Base-by-base conservation (phyloP, 2,888 invertebrate species). In the Branchipolynoe longqiensis region DNA sequence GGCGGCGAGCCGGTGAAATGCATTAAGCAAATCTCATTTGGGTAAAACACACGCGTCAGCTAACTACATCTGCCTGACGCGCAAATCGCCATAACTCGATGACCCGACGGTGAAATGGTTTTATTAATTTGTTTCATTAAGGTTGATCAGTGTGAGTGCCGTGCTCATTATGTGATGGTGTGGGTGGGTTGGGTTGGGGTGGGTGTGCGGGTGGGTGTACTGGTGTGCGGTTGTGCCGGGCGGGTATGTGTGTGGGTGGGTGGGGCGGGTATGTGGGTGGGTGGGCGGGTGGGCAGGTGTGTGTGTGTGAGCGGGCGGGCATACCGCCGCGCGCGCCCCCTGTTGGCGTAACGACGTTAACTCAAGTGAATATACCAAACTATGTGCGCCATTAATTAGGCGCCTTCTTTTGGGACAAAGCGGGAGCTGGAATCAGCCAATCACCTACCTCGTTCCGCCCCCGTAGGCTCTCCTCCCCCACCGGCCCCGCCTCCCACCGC, bases 51-150 rank as follows among this genome's bases (percentile, higher is more conserved):
- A 82, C 58, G 82, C 8, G 33, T 33, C 82, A 31, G n/a, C 82
- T 82, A 56, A 59, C 82, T 82, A 38, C 59, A 82, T 59, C 82
- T 82, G 82, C 58, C 74, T 83, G 83, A 1, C 12, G n/a, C 33
- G 38, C 56, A 56, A 69, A 78, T 54, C 54, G 78, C 78, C 78
- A 78, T 83, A 83, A 83, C 78, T 58, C 59, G 58, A 74, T 73
- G 59, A 73, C 58, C 74, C 58, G 28, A 31, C 28, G 62, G 48
- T 56, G 41, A 86, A 86, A 86, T 86, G 83, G 83, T 83, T 83
- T 74, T 83, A 86, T 86, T 86, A 86, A 86, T 86, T 86, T 86
- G 83, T 83, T 83, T 64, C 73, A 86, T 69, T 58, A 56, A 62
- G 38, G 48, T 83, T 86, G 69, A 86, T 82, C 64, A 69, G 86